Base-by-base conservation (phyloP, 2,113 vertebrate species). In the Vidua macroura region DNA sequence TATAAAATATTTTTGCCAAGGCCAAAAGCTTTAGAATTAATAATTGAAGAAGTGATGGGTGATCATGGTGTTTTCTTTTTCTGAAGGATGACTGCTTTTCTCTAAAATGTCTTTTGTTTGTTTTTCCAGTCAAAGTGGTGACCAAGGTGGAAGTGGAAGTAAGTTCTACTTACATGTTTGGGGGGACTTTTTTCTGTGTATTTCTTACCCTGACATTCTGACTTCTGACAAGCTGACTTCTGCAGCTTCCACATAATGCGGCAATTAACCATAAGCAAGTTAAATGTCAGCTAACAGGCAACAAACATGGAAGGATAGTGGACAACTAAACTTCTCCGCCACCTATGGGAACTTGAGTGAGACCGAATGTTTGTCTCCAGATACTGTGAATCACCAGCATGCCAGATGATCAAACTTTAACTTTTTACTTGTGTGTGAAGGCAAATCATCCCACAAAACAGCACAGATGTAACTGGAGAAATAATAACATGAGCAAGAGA, bases 101-200 rank as follows among this genome's bases (percentile, higher is more conserved):
- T 70, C 80, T 94, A 80, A 95, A 74, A 80, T 60, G 10, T 86
- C 46, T 97, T 31, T 82, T 8, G 4, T 73, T 90, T 95, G 8
- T 62, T 89, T 97, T 94, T 86, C 44, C 97, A 98, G 98, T 84
- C 96, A 93, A 22, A 79, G 44, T 27, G 95, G 90, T 81, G 95
- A 93, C 92, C 97, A 83, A 60, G 74, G 91, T 69, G 96, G 90
- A 95, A 56, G 85, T 83, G 98, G 94, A 98, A 98, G 99, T 99
- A 98, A 96, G 98, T 49, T 59, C 67, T 52, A 22, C 8, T 37
- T 87, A 72, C 3, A 11, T 37, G 23, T 83, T 55, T 7, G 21
- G 30, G 23, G 49, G 21, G 10, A 44, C 2, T 27, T 82, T 39
- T 60, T 10, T 72, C 35, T 64, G 2, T 60, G 13, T 53, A 55